Evolutionary conservation across 2,888 invertebrate species (phyloP), one percentile per base, ranked within the genome.

Genomic region (Aphidoletes aphidimyza): DNA sequence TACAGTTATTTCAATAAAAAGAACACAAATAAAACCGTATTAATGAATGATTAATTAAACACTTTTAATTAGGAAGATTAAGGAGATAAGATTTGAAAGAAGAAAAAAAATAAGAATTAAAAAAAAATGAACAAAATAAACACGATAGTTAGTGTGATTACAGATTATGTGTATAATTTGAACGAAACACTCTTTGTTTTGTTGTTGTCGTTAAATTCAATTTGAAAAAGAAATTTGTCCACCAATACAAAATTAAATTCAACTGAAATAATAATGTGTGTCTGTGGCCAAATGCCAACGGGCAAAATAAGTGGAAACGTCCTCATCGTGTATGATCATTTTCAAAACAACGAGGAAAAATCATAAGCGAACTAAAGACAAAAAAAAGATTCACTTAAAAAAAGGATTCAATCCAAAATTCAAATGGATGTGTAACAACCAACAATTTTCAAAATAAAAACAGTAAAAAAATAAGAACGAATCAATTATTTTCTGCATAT

Each of bases 21-120:
- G 69, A 69, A 69, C 69, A 69, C 69, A 69, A 69, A 69, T 30
- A 54, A 54, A 47, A 11, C 69, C 69, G 69, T n/a, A 69, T 69
- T 69, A 69, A 69, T 69, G 34, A n/a, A n/a, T n/a, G n/a, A n/a
- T 69, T 69, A 30, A 69, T 69, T 69, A 69, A 69, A 69, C 6
- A 69, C 9, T 14, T 54, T 69, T 69, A 69, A 69, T 69, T n/a
- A 69, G 69, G 34, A 69, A 69, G 69, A 19, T 30, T 30, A 69
- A 69, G 30, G 17, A 19, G 47, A 17, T 9, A 54, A 54, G 22
- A 54, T 54, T n/a, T 54, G 5, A 22, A 22, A n/a, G 54, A 54
- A 34, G 14, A 42, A 69, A 30, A 19, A 69, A 69, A 69, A 69
- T 54, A 14, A 69, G 17, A 26, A 26, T 54, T 11, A 69, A 69